These are phyloP conservation scores for Polymixis flavicincta DNA, from an alignment of 2,888 invertebrate genomes.

Conservation along the genomic window DNA sequence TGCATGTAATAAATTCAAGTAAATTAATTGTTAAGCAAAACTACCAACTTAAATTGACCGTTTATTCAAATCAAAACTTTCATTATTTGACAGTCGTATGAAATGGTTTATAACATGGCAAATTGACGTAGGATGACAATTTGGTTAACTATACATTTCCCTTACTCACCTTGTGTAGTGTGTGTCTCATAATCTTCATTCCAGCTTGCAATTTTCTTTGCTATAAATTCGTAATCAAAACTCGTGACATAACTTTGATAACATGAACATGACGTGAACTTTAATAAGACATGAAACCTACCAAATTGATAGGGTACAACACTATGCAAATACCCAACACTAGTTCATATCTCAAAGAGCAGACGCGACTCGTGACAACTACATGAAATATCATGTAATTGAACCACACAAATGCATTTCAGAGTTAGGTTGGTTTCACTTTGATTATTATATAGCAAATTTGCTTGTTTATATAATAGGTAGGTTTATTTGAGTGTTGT, in stretches of 20 bases:
- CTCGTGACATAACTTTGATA: neutral
- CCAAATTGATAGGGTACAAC: conserved; percentile 23
- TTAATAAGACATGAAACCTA: neutral
- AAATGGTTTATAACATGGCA: too few species aligned
- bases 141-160: too few species aligned
- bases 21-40: too few species aligned
- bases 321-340: conserved; percentile 39
- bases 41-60: too few species aligned
- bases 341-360: conserved; percentile 37
- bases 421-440: conserved; percentile 22
- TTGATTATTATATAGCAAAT: conserved; percentile 22
- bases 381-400: conserved; percentile 51
- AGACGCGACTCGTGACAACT: conserved; percentile 35
- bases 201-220: neutral
- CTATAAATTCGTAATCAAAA: neutral
- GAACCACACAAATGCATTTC: conserved; percentile 50
- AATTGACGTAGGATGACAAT: too few species aligned
- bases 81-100: too few species aligned
- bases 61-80: too few species aligned
- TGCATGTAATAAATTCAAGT: neutral
- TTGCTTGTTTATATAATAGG: neutral
- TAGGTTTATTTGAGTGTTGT: conserved; percentile 25
- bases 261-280: too few species aligned
- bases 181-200: neutral
- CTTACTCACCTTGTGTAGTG: neutral